These are phyloP conservation scores for Rhingia rostrata DNA, from an alignment of 2,888 invertebrate genomes.

Conservation along the genomic window DNA sequence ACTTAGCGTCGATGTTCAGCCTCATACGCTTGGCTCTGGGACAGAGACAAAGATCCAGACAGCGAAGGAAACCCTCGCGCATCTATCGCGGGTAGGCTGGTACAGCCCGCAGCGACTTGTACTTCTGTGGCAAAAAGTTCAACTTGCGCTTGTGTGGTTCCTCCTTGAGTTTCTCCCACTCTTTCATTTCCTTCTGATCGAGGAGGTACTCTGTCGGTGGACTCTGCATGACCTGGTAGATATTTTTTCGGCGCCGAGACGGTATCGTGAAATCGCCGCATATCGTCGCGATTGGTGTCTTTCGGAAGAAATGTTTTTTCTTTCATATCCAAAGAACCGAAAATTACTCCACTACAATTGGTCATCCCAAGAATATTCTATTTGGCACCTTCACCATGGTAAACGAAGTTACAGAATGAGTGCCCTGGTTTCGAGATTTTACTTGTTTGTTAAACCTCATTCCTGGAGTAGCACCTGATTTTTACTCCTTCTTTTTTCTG, in stretches of 20 bases:
- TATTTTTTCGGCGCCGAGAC: constrained; percentile 95
- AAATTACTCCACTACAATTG: too few species aligned
- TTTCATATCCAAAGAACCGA: too few species aligned
- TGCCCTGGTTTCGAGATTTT: too few species aligned
- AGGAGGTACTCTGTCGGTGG: constrained; percentile 98
- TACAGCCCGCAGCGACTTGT: constrained; percentile 90
- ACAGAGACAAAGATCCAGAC: constrained; percentile 97
- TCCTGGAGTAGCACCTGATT: too few species aligned
- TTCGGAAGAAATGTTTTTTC: too few species aligned
- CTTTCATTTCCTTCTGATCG: constrained; percentile 91
- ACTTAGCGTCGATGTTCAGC: constrained; percentile 92
- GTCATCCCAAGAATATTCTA: too few species aligned
- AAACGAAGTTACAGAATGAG: too few species aligned
- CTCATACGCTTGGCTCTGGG: constrained; percentile 96
- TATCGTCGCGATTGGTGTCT: constrained; percentile 86
- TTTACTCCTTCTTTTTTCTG: too few species aligned
- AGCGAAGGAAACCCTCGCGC: constrained; percentile 96
- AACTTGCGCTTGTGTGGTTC: constrained; percentile 95
- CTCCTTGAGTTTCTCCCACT: constrained; percentile 90
- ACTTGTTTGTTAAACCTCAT: too few species aligned
- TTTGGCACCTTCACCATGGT: too few species aligned
- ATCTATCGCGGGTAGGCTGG: constrained; percentile 93
- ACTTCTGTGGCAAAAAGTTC: constrained; percentile 95
- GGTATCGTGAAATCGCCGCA: constrained; percentile 91
- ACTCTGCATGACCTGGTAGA: constrained; percentile 96